Evolutionary conservation across 2,888 invertebrate species (phyloP), one percentile per base, ranked within the genome.

Genomic region (Cerceris ruficornis): DNA sequence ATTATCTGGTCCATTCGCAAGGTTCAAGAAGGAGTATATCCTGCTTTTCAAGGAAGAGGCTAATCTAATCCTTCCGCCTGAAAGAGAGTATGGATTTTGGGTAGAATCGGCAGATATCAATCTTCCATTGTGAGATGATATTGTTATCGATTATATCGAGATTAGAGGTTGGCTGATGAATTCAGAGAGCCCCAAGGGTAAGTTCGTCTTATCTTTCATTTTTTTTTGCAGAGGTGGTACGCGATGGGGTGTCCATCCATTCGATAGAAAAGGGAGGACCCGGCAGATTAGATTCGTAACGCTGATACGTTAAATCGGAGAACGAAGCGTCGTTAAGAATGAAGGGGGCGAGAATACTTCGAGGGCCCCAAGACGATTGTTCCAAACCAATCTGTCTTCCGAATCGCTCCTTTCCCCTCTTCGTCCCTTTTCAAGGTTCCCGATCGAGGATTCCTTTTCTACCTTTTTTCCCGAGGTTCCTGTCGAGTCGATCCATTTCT

Each of bases 81-180:
- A 28, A 28, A 6, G n/a, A 11, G 50, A 11, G 11, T 50, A 11
- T 6, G 7, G 6, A 13, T n/a, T 50, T 11, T 50, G 9, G 46
- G 9, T 8, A 11, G 9, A n/a, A n/a, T 59, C n/a, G 66, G 57
- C 39, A 54, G 55, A 54, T 57, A 70, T 69, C 66, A 64, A 60
- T 66, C 50, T 72, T 69, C 80, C 81, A 85, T 87, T 87, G 87
- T 87, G 71, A 67, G 80, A 86, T 86, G 87, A 88, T 86, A 86
- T 87, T 88, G 87, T 88, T 89, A 89, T 88, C 88, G 86, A 88
- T 88, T 87, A 86, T 80, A 84, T 76, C 75, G 83, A 88, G 88
- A 88, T 89, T 88, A 89, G 86, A 86, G 87, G 86, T 84, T 85
- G 83, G 79, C 79, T 76, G 87, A 86, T 86, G 85, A 87, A 87